Base-by-base conservation (phyloP, 2,113 vertebrate species). In the Brienomyrus longianalis region DNA sequence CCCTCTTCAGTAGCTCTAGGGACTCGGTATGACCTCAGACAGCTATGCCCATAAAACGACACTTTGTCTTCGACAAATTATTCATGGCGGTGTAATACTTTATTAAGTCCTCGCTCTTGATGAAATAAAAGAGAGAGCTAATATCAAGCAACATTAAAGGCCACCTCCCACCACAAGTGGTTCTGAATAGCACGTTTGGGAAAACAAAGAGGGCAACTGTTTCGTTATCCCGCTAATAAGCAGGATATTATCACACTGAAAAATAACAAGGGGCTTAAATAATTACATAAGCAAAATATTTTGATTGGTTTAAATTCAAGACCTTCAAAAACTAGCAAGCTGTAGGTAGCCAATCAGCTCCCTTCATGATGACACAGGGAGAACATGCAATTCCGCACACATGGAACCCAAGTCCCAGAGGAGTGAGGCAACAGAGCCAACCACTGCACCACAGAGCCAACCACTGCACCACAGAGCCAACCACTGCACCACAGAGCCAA, bases 1-100 rank as follows among this genome's bases (percentile, higher is more conserved):
- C 39, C 50, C 35, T 56, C 39, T 47, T 88, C 27, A 45, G 31
- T 87, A 15, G 50, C 85, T 87, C 85, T 39, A 39, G 85, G 17
- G 51, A 87, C 54, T 43, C 6, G 8, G 31, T 23, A 87, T 56
- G 54, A 62, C 54, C 87, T 62, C 87, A 88, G 56, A 59, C 35
- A 66, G 59, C 87, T 47, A 15, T 62, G 56, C 87, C 59, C 35
- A 47, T 88, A 88, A 88, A 88, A 66, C 11, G 35, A 52, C 39
- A 51, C 51, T 88, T 88, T 88, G 87, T 88, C 87, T 88, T 88
- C 54, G 3, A 51, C 87, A 66, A 59, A 66, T 88, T 88, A 88
- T 88, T 88, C 87, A 62, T 43, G 52, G 21, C 56, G 27, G 39
- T 88, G 39, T 47, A 66, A 66, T 47, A 59, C 39, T 88, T 88